Evolutionary conservation across 2,113 vertebrate genomes (phyloP), one percentile per base, ranked within the genome.

Genomic region (Athene cunicularia): DNA sequence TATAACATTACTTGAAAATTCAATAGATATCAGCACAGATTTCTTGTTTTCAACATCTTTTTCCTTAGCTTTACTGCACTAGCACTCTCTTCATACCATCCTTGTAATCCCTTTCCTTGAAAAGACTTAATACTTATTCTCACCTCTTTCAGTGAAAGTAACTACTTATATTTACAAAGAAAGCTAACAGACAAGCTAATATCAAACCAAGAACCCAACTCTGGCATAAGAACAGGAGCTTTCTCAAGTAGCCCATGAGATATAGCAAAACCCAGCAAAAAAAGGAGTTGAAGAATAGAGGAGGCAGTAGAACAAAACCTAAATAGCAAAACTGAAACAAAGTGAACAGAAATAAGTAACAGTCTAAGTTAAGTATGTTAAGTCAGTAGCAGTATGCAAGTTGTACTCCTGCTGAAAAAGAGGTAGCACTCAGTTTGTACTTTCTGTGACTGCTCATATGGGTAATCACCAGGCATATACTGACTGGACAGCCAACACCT

Each of bases 401-500:
- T 30, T 35, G 53, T 12, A 76, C 2, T 8, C 32, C 22, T 47
- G 3, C 19, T 27, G 62, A 63, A 91, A 82, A 56, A 74, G 35
- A 19, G 47, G 30, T 30, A 79, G n/a, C 24, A 28, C 23, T 23
- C 18, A 10, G 14, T 62, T 87, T 77, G 73, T 63, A 60, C 28
- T 45, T 85, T 71, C 41, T 75, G 41, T 20, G 37, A 18, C 28
- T 50, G 37, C 28, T 67, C 28, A 22, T 16, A 24, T 23, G 50
- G 30, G 41, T 16, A 27, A 45, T 62, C 52, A 43, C 18, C 0
- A 0, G 39, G 24, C 9, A 37, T 0, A 1, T 12, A 59, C 9
- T 19, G n/a, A 39, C 45, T 9, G 35, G 60, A 32, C 26, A 80
- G 71, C 26, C 5, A 3, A 41, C 37, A 85, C 23, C 6, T 55